These are phyloP conservation scores for Taeniopygia guttata DNA, from an alignment of 2,797 vertebrate genomes.

Conservation along the genomic window DNA sequence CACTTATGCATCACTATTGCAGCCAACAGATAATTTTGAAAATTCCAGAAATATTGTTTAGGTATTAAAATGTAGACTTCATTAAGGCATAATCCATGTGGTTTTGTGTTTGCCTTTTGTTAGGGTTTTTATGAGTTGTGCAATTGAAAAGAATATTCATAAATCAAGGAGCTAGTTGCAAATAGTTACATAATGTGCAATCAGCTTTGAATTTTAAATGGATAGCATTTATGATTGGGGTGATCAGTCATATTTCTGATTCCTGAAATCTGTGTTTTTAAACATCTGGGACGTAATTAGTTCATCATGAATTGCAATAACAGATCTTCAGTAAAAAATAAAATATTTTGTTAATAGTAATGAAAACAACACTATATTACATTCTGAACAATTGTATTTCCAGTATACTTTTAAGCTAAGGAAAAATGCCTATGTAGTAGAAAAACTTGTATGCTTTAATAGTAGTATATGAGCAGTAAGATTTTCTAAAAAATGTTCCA, in stretches of 20 bases:
- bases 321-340: neutral
- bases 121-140: neutral
- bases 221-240: neutral
- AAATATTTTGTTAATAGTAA: neutral
- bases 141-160: neutral
- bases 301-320: neutral
- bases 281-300: neutral
- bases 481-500: conserved; percentile 46
- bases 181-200: neutral
- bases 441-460: neutral
- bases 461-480: neutral
- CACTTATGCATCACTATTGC: neutral
- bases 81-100: neutral
- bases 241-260: neutral
- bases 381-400: neutral
- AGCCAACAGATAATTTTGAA: neutral
- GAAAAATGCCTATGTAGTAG: neutral
- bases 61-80: neutral
- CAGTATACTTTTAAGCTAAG: neutral
- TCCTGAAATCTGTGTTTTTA: neutral
- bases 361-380: neutral
- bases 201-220: neutral
- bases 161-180: neutral
- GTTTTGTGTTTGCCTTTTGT: neutral
- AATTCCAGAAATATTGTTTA: neutral